A percentile compares a stretch with the other conserved stretches of the same genome.
phyloP scores from a whole-genome alignment of 2,113 vertebrate species.

The Rhagologus leucostigma region DNA sequence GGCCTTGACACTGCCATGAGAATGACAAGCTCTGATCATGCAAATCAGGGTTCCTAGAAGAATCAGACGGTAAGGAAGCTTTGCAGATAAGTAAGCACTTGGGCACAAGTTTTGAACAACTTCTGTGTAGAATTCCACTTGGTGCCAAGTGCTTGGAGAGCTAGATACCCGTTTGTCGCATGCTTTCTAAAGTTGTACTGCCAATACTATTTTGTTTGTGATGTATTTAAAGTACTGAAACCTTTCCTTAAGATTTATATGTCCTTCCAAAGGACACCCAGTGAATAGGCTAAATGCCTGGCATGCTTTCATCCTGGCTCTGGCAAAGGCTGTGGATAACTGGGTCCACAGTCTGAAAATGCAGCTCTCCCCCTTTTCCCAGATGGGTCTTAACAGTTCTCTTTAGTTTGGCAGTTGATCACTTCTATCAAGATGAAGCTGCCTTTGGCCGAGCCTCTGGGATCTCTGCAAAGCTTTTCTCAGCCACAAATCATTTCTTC shows the following conservation, averaged over 20 bases:
- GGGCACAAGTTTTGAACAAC: background rate
- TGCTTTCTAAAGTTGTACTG: background rate
- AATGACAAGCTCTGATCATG: background rate
- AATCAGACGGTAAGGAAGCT: background rate
- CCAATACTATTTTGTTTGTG: background rate
- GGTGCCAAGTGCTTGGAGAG: background rate
- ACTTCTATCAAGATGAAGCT: background rate
- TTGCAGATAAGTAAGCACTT: background rate
- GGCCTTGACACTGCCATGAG: background rate
- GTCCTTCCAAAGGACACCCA: background rate
- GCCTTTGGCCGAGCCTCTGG: slow-evolving; percentile 32
- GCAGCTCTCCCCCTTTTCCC: background rate
- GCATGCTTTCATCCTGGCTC: background rate
- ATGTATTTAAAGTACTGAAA: slow-evolving; percentile 6
- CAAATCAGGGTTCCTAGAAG: background rate
- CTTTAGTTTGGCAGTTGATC: background rate
- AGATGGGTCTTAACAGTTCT: background rate
- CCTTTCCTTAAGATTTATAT: background rate
- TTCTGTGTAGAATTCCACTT: background rate
- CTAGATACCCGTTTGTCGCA: background rate
- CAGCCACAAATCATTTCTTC: slow-evolving; percentile 46
- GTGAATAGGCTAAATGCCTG: background rate
- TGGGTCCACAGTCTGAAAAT: background rate
- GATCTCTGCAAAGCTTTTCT: slow-evolving; percentile 35
- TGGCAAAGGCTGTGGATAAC: background rate